Conservation (phyloP, 2,797 vertebrate genomes). For the Chelidonichthys spinosus region DNA sequence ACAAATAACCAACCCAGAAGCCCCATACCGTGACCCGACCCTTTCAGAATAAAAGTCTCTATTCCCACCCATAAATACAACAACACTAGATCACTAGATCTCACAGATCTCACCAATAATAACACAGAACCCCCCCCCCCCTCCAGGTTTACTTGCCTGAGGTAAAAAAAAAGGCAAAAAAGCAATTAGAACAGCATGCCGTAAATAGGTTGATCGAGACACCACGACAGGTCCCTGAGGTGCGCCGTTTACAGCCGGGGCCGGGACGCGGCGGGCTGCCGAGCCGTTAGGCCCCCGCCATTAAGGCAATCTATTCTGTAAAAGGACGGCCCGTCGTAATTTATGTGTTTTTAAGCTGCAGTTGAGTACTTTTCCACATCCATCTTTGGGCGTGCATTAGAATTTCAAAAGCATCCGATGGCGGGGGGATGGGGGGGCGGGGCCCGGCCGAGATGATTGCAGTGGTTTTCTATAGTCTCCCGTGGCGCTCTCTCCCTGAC, state of each 20-base stretch:
- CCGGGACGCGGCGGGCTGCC: background rate
- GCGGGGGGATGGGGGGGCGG: constrained; percentile 57
- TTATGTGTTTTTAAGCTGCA: constrained; percentile 73
- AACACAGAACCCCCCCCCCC: constrained; percentile 47
- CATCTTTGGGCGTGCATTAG: constrained; percentile 69
- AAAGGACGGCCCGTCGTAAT: constrained; percentile 54
- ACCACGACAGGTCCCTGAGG: constrained; percentile 54
- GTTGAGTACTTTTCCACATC: constrained; percentile 70
- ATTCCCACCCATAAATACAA: constrained; percentile 69
- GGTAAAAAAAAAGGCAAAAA: constrained; percentile 60
- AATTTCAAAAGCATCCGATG: constrained; percentile 72
- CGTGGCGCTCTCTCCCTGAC: constrained; percentile 68
- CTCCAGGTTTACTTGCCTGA: constrained; percentile 2
- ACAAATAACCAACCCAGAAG: constrained; percentile 28
- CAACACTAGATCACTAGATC: constrained; percentile 55
- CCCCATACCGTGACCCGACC: too few relatives aligned
- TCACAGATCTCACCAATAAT: constrained; percentile 46
- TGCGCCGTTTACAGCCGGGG: constrained; percentile 19
- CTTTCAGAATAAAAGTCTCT: background rate
- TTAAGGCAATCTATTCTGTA: constrained; percentile 63
- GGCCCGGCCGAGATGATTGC: constrained; percentile 74
- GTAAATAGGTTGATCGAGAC: constrained; percentile 50
- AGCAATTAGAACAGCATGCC: constrained; percentile 78
- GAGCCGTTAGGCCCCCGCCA: constrained; percentile 35
- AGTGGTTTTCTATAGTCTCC: constrained; percentile 77